Conservation (phyloP, 2,113 vertebrate species). For the Nasalis larvatus region DNA sequence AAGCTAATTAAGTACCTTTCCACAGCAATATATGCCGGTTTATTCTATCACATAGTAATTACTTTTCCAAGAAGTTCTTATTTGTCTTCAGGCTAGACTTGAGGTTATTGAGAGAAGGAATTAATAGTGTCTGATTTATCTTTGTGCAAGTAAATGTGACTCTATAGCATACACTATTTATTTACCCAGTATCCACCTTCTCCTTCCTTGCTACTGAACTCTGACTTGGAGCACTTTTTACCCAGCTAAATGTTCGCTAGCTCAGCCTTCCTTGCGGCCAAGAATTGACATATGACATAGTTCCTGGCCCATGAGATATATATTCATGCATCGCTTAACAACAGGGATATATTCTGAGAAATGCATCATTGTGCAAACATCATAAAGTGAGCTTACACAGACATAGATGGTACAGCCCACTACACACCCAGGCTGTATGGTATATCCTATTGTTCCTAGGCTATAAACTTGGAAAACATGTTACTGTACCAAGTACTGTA, state of each 20-base stretch:
- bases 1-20: not conserved
- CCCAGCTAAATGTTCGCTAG: not conserved
- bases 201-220: not conserved
- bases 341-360: not conserved
- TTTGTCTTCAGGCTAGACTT: not conserved
- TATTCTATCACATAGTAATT: not conserved
- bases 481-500: not conserved
- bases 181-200: not conserved
- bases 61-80: not conserved
- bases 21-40: not conserved
- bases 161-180: not conserved
- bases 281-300: not conserved
- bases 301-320: not conserved
- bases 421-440: not conserved
- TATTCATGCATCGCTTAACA: not conserved
- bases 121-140: not conserved
- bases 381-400: not conserved
- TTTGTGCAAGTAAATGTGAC: not conserved
- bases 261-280: not conserved
- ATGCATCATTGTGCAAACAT: not conserved
- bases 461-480: not conserved
- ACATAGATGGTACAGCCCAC: not conserved
- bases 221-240: not conserved
- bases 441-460: not conserved
- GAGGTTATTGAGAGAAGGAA: not conserved